Conservation (phyloP, 30 jellyfish, hydroid and myxozoan genomes). For the Cassiopea xamachana region DNA sequence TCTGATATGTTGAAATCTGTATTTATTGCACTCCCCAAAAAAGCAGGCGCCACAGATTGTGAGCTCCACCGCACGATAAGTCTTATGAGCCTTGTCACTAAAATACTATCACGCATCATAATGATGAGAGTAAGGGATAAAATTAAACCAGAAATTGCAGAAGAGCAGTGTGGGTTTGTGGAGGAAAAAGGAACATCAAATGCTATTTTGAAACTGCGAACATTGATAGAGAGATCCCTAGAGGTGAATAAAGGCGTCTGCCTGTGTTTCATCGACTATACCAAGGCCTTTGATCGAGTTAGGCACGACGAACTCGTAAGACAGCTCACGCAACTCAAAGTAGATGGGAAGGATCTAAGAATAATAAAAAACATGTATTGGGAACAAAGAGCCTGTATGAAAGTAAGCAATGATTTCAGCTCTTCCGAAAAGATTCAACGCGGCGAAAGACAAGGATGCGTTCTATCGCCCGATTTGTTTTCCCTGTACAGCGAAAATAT, state of each 20-base stretch:
- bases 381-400: slow-evolving; percentile 18
- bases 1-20: slow-evolving; percentile 7
- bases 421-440: neutral
- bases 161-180: slow-evolving; percentile 34
- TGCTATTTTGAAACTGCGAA: neutral
- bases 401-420: neutral
- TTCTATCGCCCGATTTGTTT: neutral
- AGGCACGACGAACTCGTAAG: neutral
- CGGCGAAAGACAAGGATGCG: neutral
- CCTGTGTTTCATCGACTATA: slow-evolving; percentile 27
- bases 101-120: neutral
- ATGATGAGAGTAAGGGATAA: slow-evolving; percentile 5
- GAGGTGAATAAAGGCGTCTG: slow-evolving; percentile 6
- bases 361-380: neutral
- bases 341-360: slow-evolving; percentile 29
- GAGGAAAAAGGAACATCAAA: slow-evolving; percentile 16
- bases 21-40: slow-evolving; percentile 35
- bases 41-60: slow-evolving; percentile 29
- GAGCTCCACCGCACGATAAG: slow-evolving; percentile 38
- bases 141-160: slow-evolving; percentile 8
- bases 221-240: neutral
- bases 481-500: neutral
- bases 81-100: slow-evolving; percentile 42
- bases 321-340: neutral
- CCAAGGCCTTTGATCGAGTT: slow-evolving; percentile 30